Evolutionary conservation across 2,888 invertebrate species (phyloP), one percentile per base, ranked within the genome.

Genomic region (Spodoptera littoralis): DNA sequence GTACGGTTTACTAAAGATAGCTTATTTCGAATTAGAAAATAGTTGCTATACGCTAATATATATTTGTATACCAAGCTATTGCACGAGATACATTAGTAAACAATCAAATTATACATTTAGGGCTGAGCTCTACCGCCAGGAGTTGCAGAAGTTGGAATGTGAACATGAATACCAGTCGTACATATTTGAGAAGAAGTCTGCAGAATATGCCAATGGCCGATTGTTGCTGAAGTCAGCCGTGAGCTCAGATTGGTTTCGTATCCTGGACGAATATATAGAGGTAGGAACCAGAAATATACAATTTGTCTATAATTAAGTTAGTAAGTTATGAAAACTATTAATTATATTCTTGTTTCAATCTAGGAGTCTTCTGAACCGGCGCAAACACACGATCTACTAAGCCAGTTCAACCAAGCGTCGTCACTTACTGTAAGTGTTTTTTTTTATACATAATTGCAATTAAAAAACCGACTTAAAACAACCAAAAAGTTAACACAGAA

Each of bases 191-290:
- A 84, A 82, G 49, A 88, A 83, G 18, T 41, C 63, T 0, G 82
- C 85, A 6, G 82, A 86, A 5, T 84, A 79, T 53, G 84, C 86
- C 22, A 53, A 70, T 30, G 64, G 51, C 11, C 70, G 61, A 6
- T 24, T 70, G 30, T 27, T 80, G 12, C 50, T 80, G 9, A 62
- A 73, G 9, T 62, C 79, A 1, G 36, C 58, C 12, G 51, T 73
- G 0, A 57, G 53, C 42, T 57, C 78, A 11, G 73, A 78, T 1
- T 47, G 87, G 8, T 85, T 71, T 53, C 63, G 73, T 11, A 62
- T 84, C 13, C 48, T 90, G 44, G 82, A 87, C n/a, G 84, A 86
- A 1, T 77, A 80, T 52, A 71, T 84, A 12, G 89, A 90, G 84
- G 89, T 89, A 90, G 84, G 89, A 89, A 77, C 36, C 9, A 75